Evolutionary conservation across 2,113 vertebrate species (phyloP), one percentile per base, ranked within the genome.

Genomic region (Baryphthengus martii): DNA sequence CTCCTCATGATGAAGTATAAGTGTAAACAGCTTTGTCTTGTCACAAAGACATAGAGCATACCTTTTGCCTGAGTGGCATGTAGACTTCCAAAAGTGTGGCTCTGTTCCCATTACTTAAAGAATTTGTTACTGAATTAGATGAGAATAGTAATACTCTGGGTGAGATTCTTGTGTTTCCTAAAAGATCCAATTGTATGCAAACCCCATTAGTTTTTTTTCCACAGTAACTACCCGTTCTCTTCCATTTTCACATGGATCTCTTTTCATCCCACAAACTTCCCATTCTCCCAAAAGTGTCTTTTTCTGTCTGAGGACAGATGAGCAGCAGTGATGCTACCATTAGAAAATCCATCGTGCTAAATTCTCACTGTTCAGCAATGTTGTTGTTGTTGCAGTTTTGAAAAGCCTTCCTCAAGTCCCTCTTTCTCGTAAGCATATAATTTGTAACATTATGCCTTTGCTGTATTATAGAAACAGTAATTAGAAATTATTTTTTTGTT

Each of bases 201-300:
- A 47, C 24, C 11, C 4, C 7, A 2, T 61, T 21, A 84, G 28
- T 71, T n/a, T 71, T 68, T 44, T 71, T 28, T 5, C 17, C 19
- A 71, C 10, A 7, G 17, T 76, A 31, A n/a, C 37, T 63, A 8
- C 17, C 33, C 77, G 11, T 45, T 75, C 21, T 74, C 29, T 42
- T 85, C 15, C 2, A 4, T 55, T 50, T 79, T 61, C 4, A 1
- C 39, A 3, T 8, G 1, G 0, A 17, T 65, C 68, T 59, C 37
- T 90, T 45, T 66, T 28, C 17, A 26, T 29, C 11, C 23, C 35
- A 17, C 17, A 55, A 23, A 6, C 10, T 44, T 52, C 21, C n/a
- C 13, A 8, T 78, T 88, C 44, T 92, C 40, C 13, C 4, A 13
- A 80, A 88, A 77, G 33, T 18, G 5, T 49, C 12, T 24, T 67